phyloP scores from a whole-genome alignment of 1,140 invertebrate genomes.

The Nephotettix cincticeps region DNA sequence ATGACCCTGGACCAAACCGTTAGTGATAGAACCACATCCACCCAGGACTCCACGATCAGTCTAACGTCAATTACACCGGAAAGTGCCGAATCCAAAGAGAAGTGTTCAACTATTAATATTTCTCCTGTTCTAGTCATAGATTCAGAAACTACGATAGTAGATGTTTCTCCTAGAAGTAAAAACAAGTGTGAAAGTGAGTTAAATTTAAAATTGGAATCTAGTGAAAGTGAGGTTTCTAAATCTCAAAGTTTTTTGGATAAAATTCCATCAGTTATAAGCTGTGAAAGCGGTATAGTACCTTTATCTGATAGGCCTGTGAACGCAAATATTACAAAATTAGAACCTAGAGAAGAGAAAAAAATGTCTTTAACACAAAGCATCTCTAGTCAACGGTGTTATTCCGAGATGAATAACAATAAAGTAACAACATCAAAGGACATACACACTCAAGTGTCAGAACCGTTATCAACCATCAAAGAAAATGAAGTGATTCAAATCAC shows the following conservation, averaged over 20 bases:
- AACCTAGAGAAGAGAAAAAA: neutral
- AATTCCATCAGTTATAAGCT: slow-evolving; percentile 14
- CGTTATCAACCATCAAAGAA: too few relatives aligned
- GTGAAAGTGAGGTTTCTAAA: neutral
- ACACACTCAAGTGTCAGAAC: too few relatives aligned
- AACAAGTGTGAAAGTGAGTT: neutral
- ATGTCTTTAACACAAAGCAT: neutral
- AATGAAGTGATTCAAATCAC: too few relatives aligned
- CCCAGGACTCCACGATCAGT: slow-evolving; percentile 38
- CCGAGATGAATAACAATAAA: neutral
- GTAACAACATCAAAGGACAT: too few relatives aligned
- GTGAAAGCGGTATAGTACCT: slow-evolving; percentile 5
- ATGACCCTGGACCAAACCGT: slow-evolving; percentile 34
- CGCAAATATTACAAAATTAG: too few relatives aligned
- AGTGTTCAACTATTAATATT: slow-evolving; percentile 7
- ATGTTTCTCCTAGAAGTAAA: neutral
- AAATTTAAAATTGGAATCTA: slow-evolving; percentile 16
- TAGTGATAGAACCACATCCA: slow-evolving; percentile 32
- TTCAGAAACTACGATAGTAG: neutral
- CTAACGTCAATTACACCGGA: slow-evolving; percentile 33
- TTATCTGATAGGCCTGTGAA: too few relatives aligned
- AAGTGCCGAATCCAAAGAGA: slow-evolving; percentile 20
- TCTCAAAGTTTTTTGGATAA: neutral
- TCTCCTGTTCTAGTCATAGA: slow-evolving; percentile 14
- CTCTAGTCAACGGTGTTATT: neutral